Conservation (phyloP, 1,140 invertebrate genomes). For the Diachasma alloeum region DNA sequence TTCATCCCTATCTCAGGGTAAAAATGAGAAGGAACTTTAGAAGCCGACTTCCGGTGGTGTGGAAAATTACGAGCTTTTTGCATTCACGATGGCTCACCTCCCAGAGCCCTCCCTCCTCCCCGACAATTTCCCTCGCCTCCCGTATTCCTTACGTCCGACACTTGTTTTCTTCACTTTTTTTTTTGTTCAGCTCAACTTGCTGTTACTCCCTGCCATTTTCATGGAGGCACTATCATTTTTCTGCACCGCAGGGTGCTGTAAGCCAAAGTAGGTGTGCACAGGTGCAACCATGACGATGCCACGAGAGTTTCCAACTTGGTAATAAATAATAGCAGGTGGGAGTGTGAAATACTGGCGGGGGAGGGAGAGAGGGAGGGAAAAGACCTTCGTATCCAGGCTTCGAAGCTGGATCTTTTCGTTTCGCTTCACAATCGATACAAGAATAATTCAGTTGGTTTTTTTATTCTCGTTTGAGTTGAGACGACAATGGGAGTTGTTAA, state of each 20-base stretch:
- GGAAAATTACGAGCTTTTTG: constrained; percentile 23
- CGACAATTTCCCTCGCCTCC: not conserved
- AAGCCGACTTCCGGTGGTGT: constrained; percentile 8
- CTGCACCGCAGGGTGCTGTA: not conserved
- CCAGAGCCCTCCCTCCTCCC: not conserved
- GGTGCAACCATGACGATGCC: constrained; percentile 8
- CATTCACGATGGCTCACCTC: not conserved
- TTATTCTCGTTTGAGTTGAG: no score
- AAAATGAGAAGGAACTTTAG: constrained; percentile 5
- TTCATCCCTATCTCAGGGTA: not conserved
- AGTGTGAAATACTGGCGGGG: no score
- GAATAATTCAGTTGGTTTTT: no score
- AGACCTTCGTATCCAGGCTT: no score
- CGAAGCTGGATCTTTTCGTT: no score
- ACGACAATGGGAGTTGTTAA: no score
- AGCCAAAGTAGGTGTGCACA: constrained; percentile 11
- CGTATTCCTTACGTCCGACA: not conserved
- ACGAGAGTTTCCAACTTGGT: not conserved
- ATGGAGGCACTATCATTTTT: not conserved
- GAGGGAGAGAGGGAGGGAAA: no score
- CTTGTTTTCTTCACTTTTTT: not conserved
- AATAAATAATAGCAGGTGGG: not conserved
- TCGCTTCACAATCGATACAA: no score
- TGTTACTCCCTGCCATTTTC: not conserved
- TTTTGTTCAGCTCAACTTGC: not conserved